Percentiles rank a stretch among this genome's conserved stretches.
Conservation (phyloP, 2,113 vertebrate genomes). For the Nesoenas mayeri region DNA sequence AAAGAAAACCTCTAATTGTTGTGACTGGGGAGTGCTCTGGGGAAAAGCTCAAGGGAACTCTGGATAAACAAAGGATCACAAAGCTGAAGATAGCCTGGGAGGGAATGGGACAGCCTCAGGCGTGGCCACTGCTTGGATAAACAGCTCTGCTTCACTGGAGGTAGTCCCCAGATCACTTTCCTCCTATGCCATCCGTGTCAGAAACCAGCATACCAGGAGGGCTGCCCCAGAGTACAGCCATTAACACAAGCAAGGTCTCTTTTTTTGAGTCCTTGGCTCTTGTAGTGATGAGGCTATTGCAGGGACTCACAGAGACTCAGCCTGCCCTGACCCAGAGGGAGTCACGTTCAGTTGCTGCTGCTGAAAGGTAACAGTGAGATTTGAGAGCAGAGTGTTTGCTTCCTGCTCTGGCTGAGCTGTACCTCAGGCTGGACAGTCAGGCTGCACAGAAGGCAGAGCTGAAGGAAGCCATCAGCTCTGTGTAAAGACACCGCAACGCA, state of each 20-base stretch:
- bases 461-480: background rate
- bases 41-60: background rate
- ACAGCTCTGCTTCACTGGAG: background rate
- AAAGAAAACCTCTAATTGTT: conserved; percentile 16
- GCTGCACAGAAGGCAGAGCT: background rate
- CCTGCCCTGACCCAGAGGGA: accelerated
- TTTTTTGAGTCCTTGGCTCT: background rate
- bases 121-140: background rate
- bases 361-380: background rate
- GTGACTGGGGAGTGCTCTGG: background rate
- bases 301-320: background rate
- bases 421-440: background rate
- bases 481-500: background rate
- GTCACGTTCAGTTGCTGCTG: background rate
- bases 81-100: background rate
- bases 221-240: background rate
- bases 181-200: background rate
- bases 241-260: background rate
- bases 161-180: background rate
- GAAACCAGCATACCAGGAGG: accelerated
- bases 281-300: background rate
- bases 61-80: background rate
- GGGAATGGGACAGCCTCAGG: background rate
- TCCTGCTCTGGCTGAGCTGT: background rate
- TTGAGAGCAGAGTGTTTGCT: background rate